Evolutionary conservation across 2,888 invertebrate species (phyloP).

Genomic region (Andrena chrysosceles): DNA sequence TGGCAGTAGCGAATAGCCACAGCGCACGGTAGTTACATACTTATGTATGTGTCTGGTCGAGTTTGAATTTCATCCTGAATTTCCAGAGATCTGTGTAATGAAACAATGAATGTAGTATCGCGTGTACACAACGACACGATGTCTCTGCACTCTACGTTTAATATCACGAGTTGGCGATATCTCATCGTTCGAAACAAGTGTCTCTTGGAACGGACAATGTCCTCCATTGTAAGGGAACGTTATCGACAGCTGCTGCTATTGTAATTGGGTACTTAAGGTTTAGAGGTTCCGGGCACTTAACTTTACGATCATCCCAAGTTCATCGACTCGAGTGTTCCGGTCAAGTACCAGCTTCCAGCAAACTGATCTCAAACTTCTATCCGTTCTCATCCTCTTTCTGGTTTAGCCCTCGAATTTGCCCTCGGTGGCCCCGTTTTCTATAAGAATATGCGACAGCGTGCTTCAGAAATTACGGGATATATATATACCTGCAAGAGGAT

Average conservation of each 20-base stretch:
- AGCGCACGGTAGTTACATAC: no score
- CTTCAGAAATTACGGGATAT: background rate
- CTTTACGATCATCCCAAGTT: slow-evolving; percentile 62
- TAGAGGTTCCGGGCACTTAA: slow-evolving; percentile 61
- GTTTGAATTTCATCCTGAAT: background rate
- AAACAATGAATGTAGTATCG: background rate
- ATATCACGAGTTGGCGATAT: background rate
- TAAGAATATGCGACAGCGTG: slow-evolving; percentile 1
- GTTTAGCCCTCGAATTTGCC: slow-evolving; percentile 3
- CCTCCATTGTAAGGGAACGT: slow-evolving; percentile 55
- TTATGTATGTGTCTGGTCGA: background rate
- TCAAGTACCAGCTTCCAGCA: slow-evolving; percentile 51
- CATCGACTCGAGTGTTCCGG: slow-evolving; percentile 57
- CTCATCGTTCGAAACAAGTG: slow-evolving; percentile 23
- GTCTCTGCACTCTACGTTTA: background rate
- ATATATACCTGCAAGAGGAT: background rate
- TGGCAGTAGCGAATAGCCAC: background rate
- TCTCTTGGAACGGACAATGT: slow-evolving; percentile 28
- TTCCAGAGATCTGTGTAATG: background rate
- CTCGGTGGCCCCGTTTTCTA: background rate
- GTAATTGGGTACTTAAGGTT: slow-evolving; percentile 64
- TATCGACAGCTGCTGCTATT: slow-evolving; percentile 62
- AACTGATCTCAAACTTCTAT: slow-evolving; percentile 40
- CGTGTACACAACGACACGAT: background rate
- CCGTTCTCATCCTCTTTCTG: slow-evolving; percentile 9